Percentiles rank a stretch among this genome's conserved stretches.
Conservation (phyloP, 2,113 vertebrate species). For the Limnothrissa miodon region DNA sequence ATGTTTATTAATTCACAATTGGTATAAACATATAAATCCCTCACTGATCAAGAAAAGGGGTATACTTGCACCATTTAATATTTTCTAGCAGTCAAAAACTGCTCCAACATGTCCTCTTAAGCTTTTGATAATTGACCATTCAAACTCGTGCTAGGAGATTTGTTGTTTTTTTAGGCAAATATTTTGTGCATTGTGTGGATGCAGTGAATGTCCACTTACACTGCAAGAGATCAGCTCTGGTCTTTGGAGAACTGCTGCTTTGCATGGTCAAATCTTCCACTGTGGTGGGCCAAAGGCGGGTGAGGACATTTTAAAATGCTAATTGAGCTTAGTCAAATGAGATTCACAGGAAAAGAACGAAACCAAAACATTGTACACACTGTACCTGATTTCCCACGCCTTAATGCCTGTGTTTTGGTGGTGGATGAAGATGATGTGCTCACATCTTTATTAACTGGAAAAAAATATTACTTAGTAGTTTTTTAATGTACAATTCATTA, state of each 20-base stretch:
- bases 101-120: no score
- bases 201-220: slow-evolving; percentile 56
- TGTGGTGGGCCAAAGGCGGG: neutral
- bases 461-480: neutral
- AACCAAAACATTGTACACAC: neutral
- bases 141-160: no score
- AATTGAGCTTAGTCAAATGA: neutral
- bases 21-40: no score
- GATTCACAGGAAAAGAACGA: neutral
- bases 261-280: neutral
- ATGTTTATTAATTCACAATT: no score
- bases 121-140: no score
- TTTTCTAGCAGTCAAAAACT: no score
- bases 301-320: neutral
- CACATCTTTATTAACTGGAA: slow-evolving; percentile 28
- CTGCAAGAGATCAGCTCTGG: slow-evolving; percentile 63
- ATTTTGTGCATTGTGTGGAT: no score
- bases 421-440: neutral
- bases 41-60: no score
- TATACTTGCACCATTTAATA: no score
- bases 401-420: neutral
- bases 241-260: slow-evolving; percentile 53
- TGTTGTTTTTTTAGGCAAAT: no score
- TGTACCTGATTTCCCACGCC: neutral
- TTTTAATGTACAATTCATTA: neutral